Conservation (phyloP, 1,140 invertebrate genomes). For the Episyrphus balteatus region DNA sequence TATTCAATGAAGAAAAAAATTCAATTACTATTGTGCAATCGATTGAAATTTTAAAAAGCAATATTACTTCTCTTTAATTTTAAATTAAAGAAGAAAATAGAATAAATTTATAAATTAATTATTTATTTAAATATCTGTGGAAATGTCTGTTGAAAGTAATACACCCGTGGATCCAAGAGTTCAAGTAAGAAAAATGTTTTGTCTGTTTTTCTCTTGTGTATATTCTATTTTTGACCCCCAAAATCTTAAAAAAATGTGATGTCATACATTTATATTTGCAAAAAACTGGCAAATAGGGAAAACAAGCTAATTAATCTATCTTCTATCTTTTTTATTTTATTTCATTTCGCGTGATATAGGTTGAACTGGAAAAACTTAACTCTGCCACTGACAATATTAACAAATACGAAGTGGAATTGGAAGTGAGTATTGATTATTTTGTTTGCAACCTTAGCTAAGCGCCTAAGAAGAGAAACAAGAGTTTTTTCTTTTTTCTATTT, state of each 20-base stretch:
- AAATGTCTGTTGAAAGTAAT: conserved; percentile 35
- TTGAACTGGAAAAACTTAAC: conserved; percentile 90
- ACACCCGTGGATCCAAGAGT: conserved; percentile 40
- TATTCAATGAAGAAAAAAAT: too few relatives aligned
- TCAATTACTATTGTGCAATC: too few relatives aligned
- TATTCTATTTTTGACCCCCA: too few relatives aligned
- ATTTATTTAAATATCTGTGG: conserved; percentile 1
- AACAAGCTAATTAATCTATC: neutral
- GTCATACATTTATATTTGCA: too few relatives aligned
- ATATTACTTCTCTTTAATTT: too few relatives aligned
- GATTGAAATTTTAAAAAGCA: too few relatives aligned
- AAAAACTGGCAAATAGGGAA: too few relatives aligned
- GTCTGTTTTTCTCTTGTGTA: neutral
- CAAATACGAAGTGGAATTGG: conserved; percentile 83
- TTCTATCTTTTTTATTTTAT: conserved; percentile 3
- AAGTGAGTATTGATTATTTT: conserved; percentile 56
- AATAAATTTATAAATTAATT: conserved; percentile 1
- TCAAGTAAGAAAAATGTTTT: conserved; percentile 16
- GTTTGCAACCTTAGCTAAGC: too few relatives aligned
- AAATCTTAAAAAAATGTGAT: too few relatives aligned
- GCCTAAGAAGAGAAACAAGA: too few relatives aligned
- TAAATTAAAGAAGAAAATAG: too few relatives aligned
- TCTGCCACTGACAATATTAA: conserved; percentile 93
- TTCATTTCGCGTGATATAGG: conserved; percentile 45
- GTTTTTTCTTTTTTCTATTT: too few relatives aligned